These are phyloP conservation scores for Ptychadena robeensis DNA, from an alignment of 2,797 vertebrate species.

Conservation along the genomic window DNA sequence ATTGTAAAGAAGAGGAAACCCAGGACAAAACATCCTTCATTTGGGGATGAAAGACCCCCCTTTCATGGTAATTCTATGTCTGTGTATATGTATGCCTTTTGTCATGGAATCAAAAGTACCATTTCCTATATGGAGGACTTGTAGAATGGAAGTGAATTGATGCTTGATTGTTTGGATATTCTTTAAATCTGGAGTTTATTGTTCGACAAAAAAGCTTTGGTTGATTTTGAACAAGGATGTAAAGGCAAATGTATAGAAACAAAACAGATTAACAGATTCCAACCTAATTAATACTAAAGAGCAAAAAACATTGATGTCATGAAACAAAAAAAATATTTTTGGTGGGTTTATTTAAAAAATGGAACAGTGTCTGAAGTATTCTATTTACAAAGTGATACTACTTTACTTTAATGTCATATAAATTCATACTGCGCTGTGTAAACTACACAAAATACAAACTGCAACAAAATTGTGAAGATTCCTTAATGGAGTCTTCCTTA, in stretches of 20 bases:
- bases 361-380: no score
- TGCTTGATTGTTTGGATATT: neutral
- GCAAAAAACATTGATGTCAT: no score
- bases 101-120: neutral
- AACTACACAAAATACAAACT: no score
- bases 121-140: neutral
- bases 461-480: no score
- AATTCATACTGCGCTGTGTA: no score
- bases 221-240: neutral
- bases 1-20: constrained; percentile 18
- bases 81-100: neutral
- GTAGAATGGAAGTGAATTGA: neutral
- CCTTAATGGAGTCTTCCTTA: no score
- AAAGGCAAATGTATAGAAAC: neutral
- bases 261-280: neutral
- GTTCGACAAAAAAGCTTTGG: neutral
- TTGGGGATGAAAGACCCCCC: neutral
- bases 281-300: no score
- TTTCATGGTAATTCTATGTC: constrained; percentile 21
- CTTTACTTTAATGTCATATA: no score
- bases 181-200: neutral
- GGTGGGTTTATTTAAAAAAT: no score
- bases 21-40: constrained; percentile 28
- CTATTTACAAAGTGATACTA: no score
- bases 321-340: no score